Base-by-base conservation (phyloP, 2,113 vertebrate genomes). In the Salvator merianae region DNA sequence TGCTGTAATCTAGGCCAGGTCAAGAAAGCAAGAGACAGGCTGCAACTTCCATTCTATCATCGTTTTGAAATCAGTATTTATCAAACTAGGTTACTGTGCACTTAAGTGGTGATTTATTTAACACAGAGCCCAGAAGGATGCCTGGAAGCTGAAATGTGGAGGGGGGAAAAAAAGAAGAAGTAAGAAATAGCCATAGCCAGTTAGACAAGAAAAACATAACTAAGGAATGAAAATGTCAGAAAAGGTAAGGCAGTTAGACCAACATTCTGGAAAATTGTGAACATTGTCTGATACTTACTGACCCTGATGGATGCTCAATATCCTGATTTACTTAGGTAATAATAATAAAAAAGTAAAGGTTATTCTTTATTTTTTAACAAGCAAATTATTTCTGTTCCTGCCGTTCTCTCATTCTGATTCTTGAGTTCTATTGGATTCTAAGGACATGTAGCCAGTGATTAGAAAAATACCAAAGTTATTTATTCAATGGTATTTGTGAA, bases 101-200 rank as follows among this genome's bases (percentile, higher is more conserved):
- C 16, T 80, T 79, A 73, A 28, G 26, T 7, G 82, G 38, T 82
- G 66, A 85, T 79, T 91, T 88, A 86, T 43, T 79, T 70, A 91
- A 38, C 16, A 9, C 32, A 87, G 20, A 38, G 38, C 53, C n/a
- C 50, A 38, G 43, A 86, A 18, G 9, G 24, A 2, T 81, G 79
- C 32, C 69, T 82, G 65, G 47, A 78, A 80, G 1, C 10, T 62
- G 82, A 59, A 59, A 59, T 59, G 55, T 59, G 55, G 55, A 59
- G 16, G 55, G 13, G 16, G 18, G 55, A 20, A 20, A 4, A 78
- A 26, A 1, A 9, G 3, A 53, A 76, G 34, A 68, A 89, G 77
- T 65, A 43, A 69, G 1, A 82, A 86, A 9, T 76, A 40, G 85
- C 10, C 0, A 84, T 4, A 14, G 16, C 53, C 78, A 74, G 77